phyloP scores from a whole-genome alignment of 1,140 invertebrate species.

The Lasaia peninsularis region DNA sequence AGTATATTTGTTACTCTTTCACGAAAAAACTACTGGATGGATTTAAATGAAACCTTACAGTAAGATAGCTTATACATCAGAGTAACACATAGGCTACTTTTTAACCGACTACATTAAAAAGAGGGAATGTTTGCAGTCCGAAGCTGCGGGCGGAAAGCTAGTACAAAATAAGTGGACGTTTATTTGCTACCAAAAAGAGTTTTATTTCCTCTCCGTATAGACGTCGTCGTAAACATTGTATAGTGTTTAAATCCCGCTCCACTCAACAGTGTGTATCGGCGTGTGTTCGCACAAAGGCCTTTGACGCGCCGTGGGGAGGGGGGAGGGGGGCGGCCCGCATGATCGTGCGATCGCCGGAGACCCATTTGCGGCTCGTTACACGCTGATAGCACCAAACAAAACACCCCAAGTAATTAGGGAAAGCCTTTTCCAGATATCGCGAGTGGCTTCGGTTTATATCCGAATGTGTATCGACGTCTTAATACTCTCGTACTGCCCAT shows the following conservation, averaged over 20 bases:
- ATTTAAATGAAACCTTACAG: too few relatives aligned
- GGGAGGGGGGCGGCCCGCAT: conserved; percentile 64
- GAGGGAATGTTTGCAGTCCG: too few relatives aligned
- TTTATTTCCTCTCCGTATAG: not conserved
- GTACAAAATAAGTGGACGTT: too few relatives aligned
- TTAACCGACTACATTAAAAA: too few relatives aligned
- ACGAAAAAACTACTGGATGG: too few relatives aligned
- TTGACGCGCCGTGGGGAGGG: conserved; percentile 50
- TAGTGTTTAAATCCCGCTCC: conserved; percentile 23
- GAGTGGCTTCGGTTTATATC: conserved; percentile 36
- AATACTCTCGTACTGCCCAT: not conserved
- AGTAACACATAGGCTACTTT: too few relatives aligned
- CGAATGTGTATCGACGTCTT: conserved; percentile 2
- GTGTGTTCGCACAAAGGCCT: conserved; percentile 67
- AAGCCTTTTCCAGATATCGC: conserved; percentile 75
- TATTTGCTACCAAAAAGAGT: not conserved
- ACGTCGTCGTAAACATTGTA: conserved; percentile 5
- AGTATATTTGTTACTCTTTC: too few relatives aligned
- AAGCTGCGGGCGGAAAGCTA: too few relatives aligned
- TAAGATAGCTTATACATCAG: too few relatives aligned
- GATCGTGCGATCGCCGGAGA: conserved; percentile 68
- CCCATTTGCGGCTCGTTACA: conserved; percentile 74
- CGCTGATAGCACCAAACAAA: conserved; percentile 74
- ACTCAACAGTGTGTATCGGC: conserved; percentile 26
- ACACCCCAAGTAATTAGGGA: conserved; percentile 75